A percentile compares a stretch with the other conserved stretches of the same genome.
These are phyloP conservation scores for Pangasius djambal DNA, from an alignment of 2,797 vertebrate species.

Conservation along the genomic window DNA sequence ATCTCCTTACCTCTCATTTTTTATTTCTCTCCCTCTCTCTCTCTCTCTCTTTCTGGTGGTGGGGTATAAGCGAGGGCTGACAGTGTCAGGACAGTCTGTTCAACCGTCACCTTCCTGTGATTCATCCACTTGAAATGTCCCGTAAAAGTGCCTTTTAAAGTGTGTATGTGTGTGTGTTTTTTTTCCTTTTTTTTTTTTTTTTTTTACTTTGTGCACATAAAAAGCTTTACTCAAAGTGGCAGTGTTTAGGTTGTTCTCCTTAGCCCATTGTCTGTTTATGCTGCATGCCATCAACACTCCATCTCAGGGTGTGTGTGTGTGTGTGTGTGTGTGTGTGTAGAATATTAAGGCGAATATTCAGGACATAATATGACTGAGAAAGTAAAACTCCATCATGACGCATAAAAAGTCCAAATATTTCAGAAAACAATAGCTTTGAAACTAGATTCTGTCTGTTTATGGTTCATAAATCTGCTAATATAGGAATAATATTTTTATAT, in stretches of 20 bases:
- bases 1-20: slow-evolving; percentile 45
- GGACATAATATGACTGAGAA: not conserved
- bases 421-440: not conserved
- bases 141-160: slow-evolving; percentile 70
- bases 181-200: slow-evolving; percentile 66
- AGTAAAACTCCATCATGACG: not conserved
- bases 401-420: not conserved
- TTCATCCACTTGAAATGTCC: slow-evolving; percentile 60
- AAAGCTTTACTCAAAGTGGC: slow-evolving; percentile 62
- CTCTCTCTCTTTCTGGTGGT: slow-evolving; percentile 65
- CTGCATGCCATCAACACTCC: slow-evolving; percentile 36
- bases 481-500: not conserved
- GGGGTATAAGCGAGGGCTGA: slow-evolving; percentile 61
- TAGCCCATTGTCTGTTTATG: slow-evolving; percentile 37
- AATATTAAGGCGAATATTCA: not conserved
- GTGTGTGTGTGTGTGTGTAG: not conserved
- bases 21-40: slow-evolving; percentile 21
- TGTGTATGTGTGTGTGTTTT: slow-evolving; percentile 58
- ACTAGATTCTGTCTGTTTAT: not conserved
- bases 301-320: not conserved
- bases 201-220: slow-evolving; percentile 56
- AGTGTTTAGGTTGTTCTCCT: slow-evolving; percentile 69
- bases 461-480: not conserved
- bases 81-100: slow-evolving; percentile 49
- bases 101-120: slow-evolving; percentile 55